Evolutionary conservation across 2,113 vertebrate species (phyloP), one percentile per base, ranked within the genome.

Genomic region (Nipponia nippon): DNA sequence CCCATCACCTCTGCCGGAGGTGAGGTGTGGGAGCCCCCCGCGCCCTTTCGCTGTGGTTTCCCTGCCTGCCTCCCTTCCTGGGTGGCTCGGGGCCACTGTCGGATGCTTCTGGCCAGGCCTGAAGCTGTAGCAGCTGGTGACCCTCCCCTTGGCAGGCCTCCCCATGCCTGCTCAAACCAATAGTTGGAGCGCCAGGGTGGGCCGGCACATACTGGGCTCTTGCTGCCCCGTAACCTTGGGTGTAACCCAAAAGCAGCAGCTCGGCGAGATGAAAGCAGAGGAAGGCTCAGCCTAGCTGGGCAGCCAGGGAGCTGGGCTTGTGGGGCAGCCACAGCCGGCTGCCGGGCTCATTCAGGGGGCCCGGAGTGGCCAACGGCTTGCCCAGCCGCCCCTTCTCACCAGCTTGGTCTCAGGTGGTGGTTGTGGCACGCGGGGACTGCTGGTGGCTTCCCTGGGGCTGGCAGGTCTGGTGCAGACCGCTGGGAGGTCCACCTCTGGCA

Each of bases 311-410:
- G 27, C 89, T 65, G 77, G 61, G 67, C 47, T 67, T 89, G 38
- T 8, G 4, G n/a, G 44, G 30, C 38, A 81, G 61, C 16, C 7
- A 2, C 2, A 0, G 46, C 38, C 10, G 14, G 52, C 77, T 13
- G 3, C 65, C 8, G 3, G 30, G 40, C 23, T 92, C 11, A 1
- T 83, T 52, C 3, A 0, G 46, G 46, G 27, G 10, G 11, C 3
- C 1, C 5, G 3, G 44, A 69, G 53, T 7, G n/a, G 52, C 72
- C 5, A 0, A 56, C 0, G 0, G 16, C 73, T 59, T 70, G 42
- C 65, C 6, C 15, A 83, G 55, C 38, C 49, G 55, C 14, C 19
- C 44, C 59, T 75, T 87, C 49, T 66, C 8, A 2, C 40, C 29
- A 42, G 40, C 42, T 46, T 1, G 0, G 1, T 83, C 49, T 73